Evolutionary conservation across 2,888 invertebrate genomes (phyloP), one percentile per base, ranked within the genome.

Genomic region (Ctenicera cuprea): DNA sequence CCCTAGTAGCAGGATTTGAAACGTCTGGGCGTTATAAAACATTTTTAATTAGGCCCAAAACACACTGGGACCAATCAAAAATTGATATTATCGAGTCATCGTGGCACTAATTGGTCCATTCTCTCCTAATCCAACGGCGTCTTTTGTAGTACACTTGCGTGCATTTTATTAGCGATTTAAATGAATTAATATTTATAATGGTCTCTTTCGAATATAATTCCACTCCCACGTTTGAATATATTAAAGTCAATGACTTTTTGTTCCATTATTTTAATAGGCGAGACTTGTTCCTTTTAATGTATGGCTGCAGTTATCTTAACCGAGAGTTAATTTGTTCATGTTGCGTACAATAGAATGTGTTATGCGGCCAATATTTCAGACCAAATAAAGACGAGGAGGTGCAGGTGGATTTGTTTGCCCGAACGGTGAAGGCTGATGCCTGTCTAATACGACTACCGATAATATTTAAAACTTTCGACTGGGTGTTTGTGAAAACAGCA

Each of bases 181-280:
- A 57, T 37, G 33, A 57, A 57, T 57, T 57, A 57, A 57, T 57
- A 57, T 57, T 57, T 57, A 57, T 57, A 33, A 16, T 57, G 2
- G 41, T 50, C 22, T 41, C 1, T 30, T n/a, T 57, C 12, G 22
- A n/a, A 43, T 66, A 33, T 33, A 65, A 65, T 54, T 54, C 22
- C 26, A 37, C 62, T 43, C 38, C 62, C 26, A 62, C 62, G 41
- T 54, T 48, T 26, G 66, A 37, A 66, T 66, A 66, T 33, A 66
- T 41, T 16, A 52, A 26, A 54, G 66, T 54, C 66, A 57, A 33
- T 66, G 66, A 66, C 66, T 66, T 54, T 66, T 41, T 66, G 54
- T 52, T 54, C 54, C 41, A 66, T 54, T 54, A 54, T 66, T 50
- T 18, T 22, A 50, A 50, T 50, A 22, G 50, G 50, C 50, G 16